These are phyloP conservation scores for Crioceris asparagi DNA, from an alignment of 2,888 invertebrate genomes.

Conservation along the genomic window DNA sequence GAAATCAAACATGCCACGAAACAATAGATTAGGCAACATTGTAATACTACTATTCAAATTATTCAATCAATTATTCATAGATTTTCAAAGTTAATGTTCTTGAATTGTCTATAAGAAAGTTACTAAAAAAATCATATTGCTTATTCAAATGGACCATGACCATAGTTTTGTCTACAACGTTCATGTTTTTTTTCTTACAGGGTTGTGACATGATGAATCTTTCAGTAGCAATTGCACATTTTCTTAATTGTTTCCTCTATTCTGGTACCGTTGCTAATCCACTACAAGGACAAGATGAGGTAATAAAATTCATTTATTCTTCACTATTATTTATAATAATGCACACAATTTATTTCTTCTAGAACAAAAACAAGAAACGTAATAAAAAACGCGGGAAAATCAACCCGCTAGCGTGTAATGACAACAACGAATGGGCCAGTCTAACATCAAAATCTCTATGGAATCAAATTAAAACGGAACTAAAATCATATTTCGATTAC, in stretches of 20 bases:
- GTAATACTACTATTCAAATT: no score
- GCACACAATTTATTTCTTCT: constrained; percentile 33
- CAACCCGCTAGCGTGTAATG: constrained; percentile 35
- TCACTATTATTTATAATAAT: not conserved
- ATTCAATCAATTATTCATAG: no score
- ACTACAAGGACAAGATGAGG: constrained; percentile 56
- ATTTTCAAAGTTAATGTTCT: no score
- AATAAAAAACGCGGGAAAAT: constrained; percentile 50
- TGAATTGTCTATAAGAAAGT: no score
- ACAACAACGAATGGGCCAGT: constrained; percentile 72
- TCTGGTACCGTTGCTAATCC: constrained; percentile 60
- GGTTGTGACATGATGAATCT: constrained; percentile 83
- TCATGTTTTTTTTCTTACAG: constrained; percentile 35
- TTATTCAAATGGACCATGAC: no score
- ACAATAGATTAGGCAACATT: no score
- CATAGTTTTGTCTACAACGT: no score
- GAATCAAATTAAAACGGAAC: constrained; percentile 75
- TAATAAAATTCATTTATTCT: constrained; percentile 26
- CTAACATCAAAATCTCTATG: constrained; percentile 81
- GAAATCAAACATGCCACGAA: no score
- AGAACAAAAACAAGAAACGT: constrained; percentile 49
- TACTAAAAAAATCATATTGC: no score
- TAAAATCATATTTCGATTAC: constrained; percentile 83
- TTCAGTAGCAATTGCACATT: constrained; percentile 86
- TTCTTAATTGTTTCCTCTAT: constrained; percentile 90